Evolutionary conservation across 2,888 invertebrate genomes (phyloP), one percentile per base, ranked within the genome.

Genomic region (Dynastes grantii): DNA sequence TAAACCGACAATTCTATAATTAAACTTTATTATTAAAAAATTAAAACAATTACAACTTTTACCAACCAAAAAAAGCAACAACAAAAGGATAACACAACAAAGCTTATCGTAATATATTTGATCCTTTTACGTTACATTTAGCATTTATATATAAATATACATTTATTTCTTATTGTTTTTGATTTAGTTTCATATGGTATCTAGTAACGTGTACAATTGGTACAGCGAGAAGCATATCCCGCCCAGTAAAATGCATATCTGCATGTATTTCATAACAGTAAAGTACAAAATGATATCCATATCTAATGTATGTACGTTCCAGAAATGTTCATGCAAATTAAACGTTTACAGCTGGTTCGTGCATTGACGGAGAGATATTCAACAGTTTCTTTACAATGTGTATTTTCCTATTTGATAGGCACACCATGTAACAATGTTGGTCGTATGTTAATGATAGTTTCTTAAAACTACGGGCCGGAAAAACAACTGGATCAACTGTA

Each of bases 351-450:
- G 64, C 68, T 45, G 68, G 5, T 29, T 68, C 63, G 22, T 80
- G 55, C n/a, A 16, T 51, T 53, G 16, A 37, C 9, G 76, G 58
- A 6, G 76, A 49, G 16, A 68, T 32, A 22, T 76, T 76, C 49
- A 78, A 40, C 2, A 40, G n/a, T 37, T 76, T 92, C 86, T 96
- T 96, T 5, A 95, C 92, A 61, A 97, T 92, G 87, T 96, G 94
- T 82, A 97, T 94, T 80, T 88, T 95, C 94, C 96, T 94, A 87
- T 97, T 97, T 0, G 97, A 97, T 83, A 97, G 91, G 85, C 96
- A 96, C 84, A 97, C 93, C 70, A 95, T 92, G 86, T 96, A 97
- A 89, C 95, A 94, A 86, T 96, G 95, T 84, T 95, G 94, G 82
- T 95, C 94, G 88, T 96, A 97, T 0, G 93, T 93, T 84, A 98